Conservation (phyloP, 2,113 vertebrate genomes). For the Sturnira hondurensis region DNA sequence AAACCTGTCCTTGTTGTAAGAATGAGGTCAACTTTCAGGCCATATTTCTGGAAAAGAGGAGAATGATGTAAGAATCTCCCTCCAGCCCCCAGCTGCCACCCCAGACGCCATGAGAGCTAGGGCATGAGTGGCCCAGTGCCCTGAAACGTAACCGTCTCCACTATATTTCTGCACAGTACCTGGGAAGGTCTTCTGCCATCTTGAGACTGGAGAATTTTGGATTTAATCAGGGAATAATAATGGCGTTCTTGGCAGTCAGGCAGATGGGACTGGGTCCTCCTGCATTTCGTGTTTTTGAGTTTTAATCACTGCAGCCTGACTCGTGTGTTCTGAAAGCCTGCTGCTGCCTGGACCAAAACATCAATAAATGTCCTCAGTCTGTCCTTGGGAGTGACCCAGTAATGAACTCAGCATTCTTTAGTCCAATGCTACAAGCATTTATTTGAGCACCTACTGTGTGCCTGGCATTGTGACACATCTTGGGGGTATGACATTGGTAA, state of each 20-base stretch:
- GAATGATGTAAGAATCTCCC: background rate
- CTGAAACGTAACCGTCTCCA: background rate
- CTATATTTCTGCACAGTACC: background rate
- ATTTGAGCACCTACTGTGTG: background rate
- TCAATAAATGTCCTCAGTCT: background rate
- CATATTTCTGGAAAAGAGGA: background rate
- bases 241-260: background rate
- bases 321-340: background rate
- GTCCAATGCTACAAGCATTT: background rate
- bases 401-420: background rate
- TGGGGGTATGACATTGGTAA: background rate
- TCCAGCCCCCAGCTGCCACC: background rate
- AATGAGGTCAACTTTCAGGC: background rate
- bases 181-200: background rate
- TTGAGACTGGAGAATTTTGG: background rate
- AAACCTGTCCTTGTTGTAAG: background rate
- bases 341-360: background rate
- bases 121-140: fast-evolving
- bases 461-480: background rate
- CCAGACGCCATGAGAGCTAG: background rate
- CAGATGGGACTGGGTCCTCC: background rate
- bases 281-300: background rate
- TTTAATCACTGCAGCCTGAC: background rate
- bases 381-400: background rate
- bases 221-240: slow-evolving; percentile 3